phyloP scores from a whole-genome alignment of 2,113 vertebrate species.

The Scomber scombrus region DNA sequence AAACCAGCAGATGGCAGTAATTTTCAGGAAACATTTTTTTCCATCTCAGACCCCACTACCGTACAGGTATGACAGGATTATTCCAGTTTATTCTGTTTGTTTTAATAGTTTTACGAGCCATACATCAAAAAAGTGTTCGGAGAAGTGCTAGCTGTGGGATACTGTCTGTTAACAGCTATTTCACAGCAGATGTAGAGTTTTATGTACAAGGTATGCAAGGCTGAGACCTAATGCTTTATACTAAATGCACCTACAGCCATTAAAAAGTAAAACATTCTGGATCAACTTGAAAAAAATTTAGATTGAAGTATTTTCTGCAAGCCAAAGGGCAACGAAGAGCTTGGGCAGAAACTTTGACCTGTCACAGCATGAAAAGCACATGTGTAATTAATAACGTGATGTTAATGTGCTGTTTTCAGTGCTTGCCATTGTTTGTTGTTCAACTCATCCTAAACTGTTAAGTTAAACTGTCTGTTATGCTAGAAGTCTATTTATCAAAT shows the following conservation, averaged over 20 bases:
- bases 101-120: background rate
- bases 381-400: background rate
- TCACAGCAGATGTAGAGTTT: background rate
- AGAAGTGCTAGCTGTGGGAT: background rate
- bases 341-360: background rate
- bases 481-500: too few relatives aligned
- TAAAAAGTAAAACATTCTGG: background rate
- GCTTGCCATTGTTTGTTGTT: too few relatives aligned
- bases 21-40: slow-evolving; percentile 87
- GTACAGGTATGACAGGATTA: slow-evolving; percentile 86
- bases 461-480: too few relatives aligned
- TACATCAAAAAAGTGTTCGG: background rate
- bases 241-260: too few relatives aligned
- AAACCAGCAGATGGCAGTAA: slow-evolving; percentile 82
- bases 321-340: background rate
- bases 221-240: too few relatives aligned
- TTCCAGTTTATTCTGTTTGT: slow-evolving; percentile 51
- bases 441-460: too few relatives aligned
- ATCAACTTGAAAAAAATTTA: background rate
- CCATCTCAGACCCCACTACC: slow-evolving; percentile 83
- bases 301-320: too few relatives aligned
- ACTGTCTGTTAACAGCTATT: background rate
- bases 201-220: too few relatives aligned
- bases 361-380: background rate
- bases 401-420: background rate